phyloP scores from a whole-genome alignment of 2,888 invertebrate species.

The Nemotelus pantherinus region DNA sequence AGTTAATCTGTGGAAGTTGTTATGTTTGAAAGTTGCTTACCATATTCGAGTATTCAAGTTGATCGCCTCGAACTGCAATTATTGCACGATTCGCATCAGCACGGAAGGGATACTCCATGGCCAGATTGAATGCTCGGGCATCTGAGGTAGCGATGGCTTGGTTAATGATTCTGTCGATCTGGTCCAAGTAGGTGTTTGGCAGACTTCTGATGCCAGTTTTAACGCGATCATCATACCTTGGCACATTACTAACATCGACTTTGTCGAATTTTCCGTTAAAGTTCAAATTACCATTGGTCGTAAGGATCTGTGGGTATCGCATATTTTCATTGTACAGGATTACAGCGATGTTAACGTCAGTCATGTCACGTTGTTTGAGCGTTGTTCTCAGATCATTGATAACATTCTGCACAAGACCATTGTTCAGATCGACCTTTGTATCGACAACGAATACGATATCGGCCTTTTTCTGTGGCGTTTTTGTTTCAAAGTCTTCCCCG shows the following conservation, averaged over 20 bases:
- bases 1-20: neutral
- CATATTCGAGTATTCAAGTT: conserved; percentile 69
- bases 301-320: conserved; percentile 70
- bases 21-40: conserved; percentile 65
- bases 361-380: conserved; percentile 60
- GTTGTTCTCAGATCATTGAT: conserved; percentile 59
- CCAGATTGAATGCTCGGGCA: conserved; percentile 71
- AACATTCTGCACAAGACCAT: conserved; percentile 57
- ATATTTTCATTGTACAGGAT: conserved; percentile 69
- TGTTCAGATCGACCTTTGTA: conserved; percentile 60
- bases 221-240: conserved; percentile 53
- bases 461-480: conserved; percentile 77
- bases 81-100: conserved; percentile 79
- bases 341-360: conserved; percentile 70
- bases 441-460: conserved; percentile 85
- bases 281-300: conserved; percentile 61
- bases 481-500: conserved; percentile 73
- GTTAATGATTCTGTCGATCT: conserved; percentile 56
- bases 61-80: conserved; percentile 72
- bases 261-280: conserved; percentile 62
- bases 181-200: conserved; percentile 54
- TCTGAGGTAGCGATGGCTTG: conserved; percentile 64
- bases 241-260: conserved; percentile 60
- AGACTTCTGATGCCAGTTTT: conserved; percentile 55
- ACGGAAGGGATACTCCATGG: conserved; percentile 77